A percentile compares a stretch with the other conserved stretches of the same genome.
Conservation (phyloP, 2,797 vertebrate genomes). For the Dallia pectoralis region DNA sequence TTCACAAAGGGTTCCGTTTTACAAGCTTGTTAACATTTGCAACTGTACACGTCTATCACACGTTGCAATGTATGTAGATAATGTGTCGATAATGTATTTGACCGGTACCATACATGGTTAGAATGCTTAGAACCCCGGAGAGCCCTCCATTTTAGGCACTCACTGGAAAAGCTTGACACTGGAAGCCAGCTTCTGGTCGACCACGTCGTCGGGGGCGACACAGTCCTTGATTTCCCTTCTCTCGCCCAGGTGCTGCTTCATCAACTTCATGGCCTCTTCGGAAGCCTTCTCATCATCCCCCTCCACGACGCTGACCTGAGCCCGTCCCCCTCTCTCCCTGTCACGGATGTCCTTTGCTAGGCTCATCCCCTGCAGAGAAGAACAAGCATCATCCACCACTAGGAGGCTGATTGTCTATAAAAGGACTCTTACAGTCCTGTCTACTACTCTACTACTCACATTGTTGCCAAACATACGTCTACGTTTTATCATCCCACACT, state of each 20-base stretch:
- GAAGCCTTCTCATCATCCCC: constrained; percentile 74
- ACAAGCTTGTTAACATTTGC: not conserved
- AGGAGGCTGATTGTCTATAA: not conserved
- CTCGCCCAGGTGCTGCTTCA: constrained; percentile 73
- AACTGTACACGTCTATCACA: not conserved
- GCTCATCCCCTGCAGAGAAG: constrained; percentile 74
- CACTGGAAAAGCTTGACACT: constrained; percentile 85
- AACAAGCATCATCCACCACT: not conserved
- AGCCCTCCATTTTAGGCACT: constrained; percentile 47
- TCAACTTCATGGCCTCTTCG: constrained; percentile 74
- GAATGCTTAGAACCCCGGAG: not conserved
- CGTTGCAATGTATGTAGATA: no score
- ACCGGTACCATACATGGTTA: not conserved
- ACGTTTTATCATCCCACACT: not conserved
- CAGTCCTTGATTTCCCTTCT: constrained; percentile 68
- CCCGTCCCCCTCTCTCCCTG: constrained; percentile 80
- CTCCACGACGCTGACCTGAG: constrained; percentile 78
- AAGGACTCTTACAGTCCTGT: not conserved
- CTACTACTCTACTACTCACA: not conserved
- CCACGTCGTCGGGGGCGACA: constrained; percentile 67
- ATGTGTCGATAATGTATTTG: not conserved
- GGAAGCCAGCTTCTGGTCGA: constrained; percentile 72
- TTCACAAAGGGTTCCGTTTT: not conserved
- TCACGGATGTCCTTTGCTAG: constrained; percentile 88
- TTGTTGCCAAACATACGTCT: not conserved